Evolutionary conservation across 2,113 vertebrate genomes (phyloP).

Genomic region (Sinocyclocheilus maitianheensis): DNA sequence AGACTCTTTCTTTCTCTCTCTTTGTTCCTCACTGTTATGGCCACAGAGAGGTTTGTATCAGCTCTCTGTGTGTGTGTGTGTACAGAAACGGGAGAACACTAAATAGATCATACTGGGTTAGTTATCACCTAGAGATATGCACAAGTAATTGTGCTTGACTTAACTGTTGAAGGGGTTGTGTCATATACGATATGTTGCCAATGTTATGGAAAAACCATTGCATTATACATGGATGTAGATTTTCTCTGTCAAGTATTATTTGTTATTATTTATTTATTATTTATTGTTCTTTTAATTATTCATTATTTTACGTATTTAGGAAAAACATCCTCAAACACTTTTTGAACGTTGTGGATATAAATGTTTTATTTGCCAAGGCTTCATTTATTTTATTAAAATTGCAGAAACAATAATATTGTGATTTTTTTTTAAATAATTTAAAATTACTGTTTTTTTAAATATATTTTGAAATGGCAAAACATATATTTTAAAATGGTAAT

Average conservation of each 20-base stretch:
- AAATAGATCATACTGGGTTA: background rate
- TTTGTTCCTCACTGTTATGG: slow-evolving; percentile 27
- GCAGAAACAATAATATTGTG: background rate
- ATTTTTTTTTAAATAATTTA: no score
- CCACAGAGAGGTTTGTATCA: slow-evolving; percentile 4
- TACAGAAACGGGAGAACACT: background rate
- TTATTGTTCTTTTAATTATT: background rate
- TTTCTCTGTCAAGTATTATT: no score
- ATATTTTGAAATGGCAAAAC: background rate
- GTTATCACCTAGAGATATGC: background rate
- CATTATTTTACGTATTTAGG: no score
- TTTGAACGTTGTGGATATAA: background rate
- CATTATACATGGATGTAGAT: no score
- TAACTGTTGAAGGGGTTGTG: no score
- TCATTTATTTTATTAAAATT: background rate
- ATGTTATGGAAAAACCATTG: no score
- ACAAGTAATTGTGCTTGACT: no score
- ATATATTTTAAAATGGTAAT: background rate
- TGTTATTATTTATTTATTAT: background rate
- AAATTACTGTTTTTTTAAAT: no score
- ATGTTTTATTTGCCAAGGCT: background rate
- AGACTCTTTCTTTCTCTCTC: background rate
- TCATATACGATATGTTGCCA: no score
- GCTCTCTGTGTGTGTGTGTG: background rate
- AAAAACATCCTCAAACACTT: background rate